These are phyloP conservation scores for Mobula birostris DNA, from an alignment of 2,113 vertebrate genomes.

Conservation along the genomic window DNA sequence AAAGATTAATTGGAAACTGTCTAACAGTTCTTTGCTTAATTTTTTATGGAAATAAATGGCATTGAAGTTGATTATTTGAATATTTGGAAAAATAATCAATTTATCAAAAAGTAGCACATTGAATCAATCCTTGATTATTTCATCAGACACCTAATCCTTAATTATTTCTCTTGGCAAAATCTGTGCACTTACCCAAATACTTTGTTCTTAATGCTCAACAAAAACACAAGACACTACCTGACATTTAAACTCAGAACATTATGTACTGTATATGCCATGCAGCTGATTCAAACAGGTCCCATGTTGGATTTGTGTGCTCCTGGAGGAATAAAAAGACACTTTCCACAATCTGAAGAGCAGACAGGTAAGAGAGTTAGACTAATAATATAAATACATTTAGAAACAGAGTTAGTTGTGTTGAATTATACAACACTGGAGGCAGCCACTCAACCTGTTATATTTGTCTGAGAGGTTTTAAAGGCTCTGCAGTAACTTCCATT, in stretches of 20 bases:
- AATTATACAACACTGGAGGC: neutral
- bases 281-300: neutral
- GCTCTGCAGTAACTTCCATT: neutral
- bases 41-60: neutral
- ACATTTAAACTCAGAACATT: neutral
- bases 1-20: neutral
- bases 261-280: neutral
- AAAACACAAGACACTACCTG: neutral
- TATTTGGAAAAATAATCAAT: neutral
- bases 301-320: neutral
- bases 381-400: neutral
- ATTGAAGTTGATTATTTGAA: neutral
- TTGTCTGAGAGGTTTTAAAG: neutral
- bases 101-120: neutral
- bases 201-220: neutral
- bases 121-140: neutral
- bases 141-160: neutral
- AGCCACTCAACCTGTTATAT: neutral
- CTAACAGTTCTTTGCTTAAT: neutral
- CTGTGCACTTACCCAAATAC: neutral
- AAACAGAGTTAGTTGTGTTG: neutral
- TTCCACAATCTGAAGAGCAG: neutral
- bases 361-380: neutral
- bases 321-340: neutral
- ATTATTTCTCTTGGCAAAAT: neutral